phyloP scores from a whole-genome alignment of 2,797 vertebrate species.

The Clarias platycephalus region DNA sequence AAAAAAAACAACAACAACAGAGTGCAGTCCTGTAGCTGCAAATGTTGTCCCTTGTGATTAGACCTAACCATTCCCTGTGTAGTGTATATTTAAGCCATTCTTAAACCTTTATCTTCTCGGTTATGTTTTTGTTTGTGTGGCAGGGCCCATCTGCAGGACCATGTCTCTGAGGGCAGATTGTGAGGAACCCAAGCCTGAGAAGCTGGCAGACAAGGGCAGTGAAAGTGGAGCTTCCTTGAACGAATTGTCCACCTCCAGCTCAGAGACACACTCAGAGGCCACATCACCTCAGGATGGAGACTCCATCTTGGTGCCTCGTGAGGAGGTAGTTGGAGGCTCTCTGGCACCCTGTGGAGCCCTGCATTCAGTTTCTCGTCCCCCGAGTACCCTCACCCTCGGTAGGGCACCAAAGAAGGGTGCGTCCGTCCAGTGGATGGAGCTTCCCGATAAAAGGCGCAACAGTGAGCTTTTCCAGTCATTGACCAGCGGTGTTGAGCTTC shows the following conservation, averaged over 20 bases:
- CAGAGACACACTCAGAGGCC: constrained; percentile 83
- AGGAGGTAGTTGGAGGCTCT: constrained; percentile 48
- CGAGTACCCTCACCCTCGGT: constrained; percentile 83
- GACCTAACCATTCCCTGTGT: neutral
- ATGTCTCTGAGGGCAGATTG: constrained; percentile 79
- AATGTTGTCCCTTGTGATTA: neutral
- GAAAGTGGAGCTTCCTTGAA: constrained; percentile 88
- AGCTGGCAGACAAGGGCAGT: constrained; percentile 81
- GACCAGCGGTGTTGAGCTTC: constrained; percentile 68
- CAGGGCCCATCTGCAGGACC: constrained; percentile 78
- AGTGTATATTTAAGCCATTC: neutral
- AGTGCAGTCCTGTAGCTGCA: neutral
- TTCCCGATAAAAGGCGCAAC: constrained; percentile 84
- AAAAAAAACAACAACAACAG: neutral
- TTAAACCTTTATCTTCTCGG: constrained; percentile 6
- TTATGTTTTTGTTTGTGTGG: constrained; percentile 35
- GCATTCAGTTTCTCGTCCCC: constrained; percentile 75
- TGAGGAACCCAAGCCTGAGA: constrained; percentile 77
- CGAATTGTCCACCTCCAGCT: constrained; percentile 84
- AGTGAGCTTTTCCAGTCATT: constrained; percentile 90
- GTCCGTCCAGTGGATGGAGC: constrained; percentile 81
- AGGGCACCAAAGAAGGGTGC: constrained; percentile 82
- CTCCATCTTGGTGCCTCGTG: constrained; percentile 48
- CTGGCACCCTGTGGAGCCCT: constrained; percentile 63
- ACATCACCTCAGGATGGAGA: constrained; percentile 82